These are phyloP conservation scores for Dipodomys ordii DNA, from an alignment of 2,113 vertebrate genomes.

Conservation along the genomic window DNA sequence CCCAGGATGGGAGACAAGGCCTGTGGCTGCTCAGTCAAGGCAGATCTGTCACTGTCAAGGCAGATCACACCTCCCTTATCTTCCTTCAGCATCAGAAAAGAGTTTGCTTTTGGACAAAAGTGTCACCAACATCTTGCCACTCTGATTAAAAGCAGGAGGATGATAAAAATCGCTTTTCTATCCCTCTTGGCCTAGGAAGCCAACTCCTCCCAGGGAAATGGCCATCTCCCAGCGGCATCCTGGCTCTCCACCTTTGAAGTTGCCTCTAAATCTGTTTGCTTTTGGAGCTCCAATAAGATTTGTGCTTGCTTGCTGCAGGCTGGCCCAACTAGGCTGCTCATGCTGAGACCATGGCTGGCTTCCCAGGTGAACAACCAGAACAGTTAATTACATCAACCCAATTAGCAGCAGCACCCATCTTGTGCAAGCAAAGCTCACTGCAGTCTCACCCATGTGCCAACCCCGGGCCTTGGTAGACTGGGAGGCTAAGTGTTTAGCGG, in stretches of 20 bases:
- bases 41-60: slow-evolving; percentile 1
- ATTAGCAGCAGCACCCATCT: slow-evolving; percentile 71
- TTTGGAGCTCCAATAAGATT: neutral
- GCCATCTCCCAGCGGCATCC: slow-evolving; percentile 36
- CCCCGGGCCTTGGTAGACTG: slow-evolving; percentile 7
- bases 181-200: neutral
- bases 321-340: slow-evolving; percentile 14
- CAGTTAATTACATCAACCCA: slow-evolving; percentile 78
- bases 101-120: slow-evolving; percentile 59
- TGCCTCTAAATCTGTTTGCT: slow-evolving; percentile 62
- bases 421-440: slow-evolving; percentile 63
- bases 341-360: slow-evolving; percentile 64
- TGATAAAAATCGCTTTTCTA: slow-evolving; percentile 64
- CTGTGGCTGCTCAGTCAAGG: neutral
- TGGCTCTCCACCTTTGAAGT: slow-evolving; percentile 59
- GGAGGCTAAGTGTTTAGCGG: slow-evolving; percentile 32
- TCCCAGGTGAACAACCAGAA: slow-evolving; percentile 22
- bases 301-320: neutral
- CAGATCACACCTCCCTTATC: slow-evolving; percentile 17
- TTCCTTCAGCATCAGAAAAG: slow-evolving; percentile 55
- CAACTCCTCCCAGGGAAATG: slow-evolving; percentile 47
- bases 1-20: neutral
- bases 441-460: slow-evolving; percentile 49
- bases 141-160: slow-evolving; percentile 56
- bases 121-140: slow-evolving; percentile 64